Percentiles rank a stretch among this genome's conserved stretches.
These are phyloP conservation scores for Parnassius apollo DNA, from an alignment of 2,888 invertebrate genomes.

Conservation along the genomic window DNA sequence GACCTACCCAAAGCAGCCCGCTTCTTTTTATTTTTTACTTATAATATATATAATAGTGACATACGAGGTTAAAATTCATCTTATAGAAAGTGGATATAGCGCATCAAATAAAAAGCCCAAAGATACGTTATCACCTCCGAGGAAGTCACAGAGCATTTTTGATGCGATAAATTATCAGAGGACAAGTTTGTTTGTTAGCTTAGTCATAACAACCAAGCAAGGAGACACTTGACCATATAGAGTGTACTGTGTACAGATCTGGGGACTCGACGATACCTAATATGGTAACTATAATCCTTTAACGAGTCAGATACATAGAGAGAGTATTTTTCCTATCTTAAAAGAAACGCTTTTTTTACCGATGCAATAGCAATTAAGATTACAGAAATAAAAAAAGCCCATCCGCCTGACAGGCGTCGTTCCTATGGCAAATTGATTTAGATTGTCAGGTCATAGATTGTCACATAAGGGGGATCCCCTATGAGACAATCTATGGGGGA, in stretches of 20 bases:
- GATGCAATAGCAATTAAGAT: conserved; percentile 2
- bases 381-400: neutral
- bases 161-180: conserved; percentile 19
- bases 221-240: conserved; percentile 20
- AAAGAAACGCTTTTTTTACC: conserved; percentile 17
- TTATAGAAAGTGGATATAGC: no score
- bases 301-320: conserved; percentile 49
- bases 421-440: no score
- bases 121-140: no score
- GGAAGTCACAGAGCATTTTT: conserved; percentile 4
- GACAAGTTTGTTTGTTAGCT: conserved; percentile 17
- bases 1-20: no score
- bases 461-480: no score
- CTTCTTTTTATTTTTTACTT: no score
- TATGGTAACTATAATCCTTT: conserved; percentile 50
- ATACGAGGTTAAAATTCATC: no score
- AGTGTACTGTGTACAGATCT: neutral
- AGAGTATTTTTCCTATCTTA: conserved; percentile 11
- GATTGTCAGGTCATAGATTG: no score
- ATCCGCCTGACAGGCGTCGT: no score
- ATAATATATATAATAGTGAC: no score
- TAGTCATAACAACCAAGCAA: conserved; percentile 9
- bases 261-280: conserved; percentile 39
- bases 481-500: no score
- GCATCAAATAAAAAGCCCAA: no score